Evolutionary conservation across 2,797 vertebrate genomes (phyloP).

Genomic region (Ceyx erithaca): DNA sequence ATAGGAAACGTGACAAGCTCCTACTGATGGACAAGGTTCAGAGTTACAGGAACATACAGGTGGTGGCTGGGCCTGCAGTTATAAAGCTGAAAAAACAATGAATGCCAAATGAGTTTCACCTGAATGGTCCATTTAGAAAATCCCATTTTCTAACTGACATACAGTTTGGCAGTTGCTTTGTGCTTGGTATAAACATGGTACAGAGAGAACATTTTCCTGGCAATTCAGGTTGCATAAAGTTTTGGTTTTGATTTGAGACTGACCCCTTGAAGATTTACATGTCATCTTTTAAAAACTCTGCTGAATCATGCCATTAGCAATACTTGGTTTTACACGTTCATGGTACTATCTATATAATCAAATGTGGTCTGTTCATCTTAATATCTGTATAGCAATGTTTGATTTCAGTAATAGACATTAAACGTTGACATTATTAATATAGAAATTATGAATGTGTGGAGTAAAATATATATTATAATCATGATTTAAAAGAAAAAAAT

Average conservation of each 20-base stretch:
- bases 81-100: not conserved
- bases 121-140: not conserved
- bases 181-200: not conserved
- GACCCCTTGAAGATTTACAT: not conserved
- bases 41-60: conserved; percentile 39
- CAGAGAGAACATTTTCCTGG: not conserved
- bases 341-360: not conserved
- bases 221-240: not conserved
- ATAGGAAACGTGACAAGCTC: conserved; percentile 65
- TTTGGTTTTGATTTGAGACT: not conserved
- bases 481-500: not conserved
- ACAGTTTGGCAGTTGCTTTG: not conserved
- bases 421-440: not conserved
- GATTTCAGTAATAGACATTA: not conserved
- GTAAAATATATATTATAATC: not conserved
- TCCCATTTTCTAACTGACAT: not conserved
- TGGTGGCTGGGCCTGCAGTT: not conserved
- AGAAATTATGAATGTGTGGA: not conserved
- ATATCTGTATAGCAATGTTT: not conserved
- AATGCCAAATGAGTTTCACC: not conserved
- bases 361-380: not conserved
- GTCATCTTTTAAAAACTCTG: not conserved
- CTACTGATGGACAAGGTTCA: conserved; percentile 53
- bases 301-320: not conserved
- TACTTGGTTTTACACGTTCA: not conserved